Evolutionary conservation across 2,888 invertebrate genomes (phyloP).

Genomic region (Octodonta nipae): DNA sequence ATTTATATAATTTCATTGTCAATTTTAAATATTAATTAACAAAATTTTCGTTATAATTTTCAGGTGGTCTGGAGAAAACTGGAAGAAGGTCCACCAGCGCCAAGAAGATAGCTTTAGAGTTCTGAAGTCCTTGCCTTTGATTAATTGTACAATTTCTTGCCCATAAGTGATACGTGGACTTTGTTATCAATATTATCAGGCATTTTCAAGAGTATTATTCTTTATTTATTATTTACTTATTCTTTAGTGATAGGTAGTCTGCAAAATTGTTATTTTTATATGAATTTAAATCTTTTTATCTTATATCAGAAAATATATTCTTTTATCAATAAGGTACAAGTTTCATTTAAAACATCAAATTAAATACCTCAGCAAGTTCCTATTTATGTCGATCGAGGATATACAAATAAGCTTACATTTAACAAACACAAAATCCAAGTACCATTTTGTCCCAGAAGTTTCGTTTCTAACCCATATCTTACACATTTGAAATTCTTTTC

Average conservation of each 20-base stretch:
- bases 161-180: too few relatives aligned
- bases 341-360: too few relatives aligned
- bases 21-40: background rate
- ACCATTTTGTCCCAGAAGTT: too few relatives aligned
- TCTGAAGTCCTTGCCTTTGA: background rate
- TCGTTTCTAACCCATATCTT: too few relatives aligned
- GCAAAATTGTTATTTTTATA: background rate
- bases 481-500: too few relatives aligned
- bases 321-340: background rate
- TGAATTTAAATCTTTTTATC: slow-evolving; percentile 1
- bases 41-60: slow-evolving; percentile 18
- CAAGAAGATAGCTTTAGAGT: slow-evolving; percentile 12
- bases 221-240: too few relatives aligned
- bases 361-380: too few relatives aligned
- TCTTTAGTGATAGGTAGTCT: background rate
- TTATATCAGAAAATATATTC: background rate
- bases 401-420: too few relatives aligned
- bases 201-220: background rate
- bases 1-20: too few relatives aligned
- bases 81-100: slow-evolving; percentile 62
- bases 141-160: slow-evolving; percentile 2
- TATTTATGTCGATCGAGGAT: too few relatives aligned
- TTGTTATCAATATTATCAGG: background rate
- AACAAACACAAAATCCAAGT: too few relatives aligned
- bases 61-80: slow-evolving; percentile 82